Base-by-base conservation (phyloP, 2,888 invertebrate genomes). In the Polymixis flavicincta region DNA sequence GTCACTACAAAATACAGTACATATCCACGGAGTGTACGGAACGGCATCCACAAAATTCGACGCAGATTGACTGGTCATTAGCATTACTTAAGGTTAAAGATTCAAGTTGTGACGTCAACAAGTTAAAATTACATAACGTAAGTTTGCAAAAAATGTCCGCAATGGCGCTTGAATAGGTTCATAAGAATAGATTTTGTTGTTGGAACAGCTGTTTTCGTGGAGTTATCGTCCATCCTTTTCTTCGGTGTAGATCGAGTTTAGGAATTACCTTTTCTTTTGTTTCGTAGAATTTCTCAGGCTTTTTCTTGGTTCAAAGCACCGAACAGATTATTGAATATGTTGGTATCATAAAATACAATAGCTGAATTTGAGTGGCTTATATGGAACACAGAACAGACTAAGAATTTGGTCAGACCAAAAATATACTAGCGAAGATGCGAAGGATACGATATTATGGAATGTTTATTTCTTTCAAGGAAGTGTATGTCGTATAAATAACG, bases 1-100 rank as follows among this genome's bases (percentile, higher is more conserved):
- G 89, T 89, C 88, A 88, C 78, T 37, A 73, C 50, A 61, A 59
- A 73, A 61, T 67, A 25, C 22, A 48, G 61, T 52, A 45, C 11
- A 45, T 45, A 73, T 57, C 28, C 25, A 72, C 60, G 68, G 73
- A 83, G 71, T 60, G 68, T 52, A 77, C 68, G 76, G 78, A 83
- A 80, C 70, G 67, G 67, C 67, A 73, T 78, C 67, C 63, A 78
- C 37, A 79, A 82, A 74, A 78, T 76, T 68, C 65, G 69, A 73
- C 78, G 83, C 50, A 80, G 70, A 63, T 81, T 71, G 65, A 75
- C 72, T 74, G 70, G 45, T 63, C 42, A 78, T 85, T 82, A 70
- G 57, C 84, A 75, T n/a, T 71, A 78, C 48, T 25, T 59, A 79
- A 71, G 73, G 73, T 74, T 74, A 70, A 69, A 74, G 63, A 71